Evolutionary conservation across 2,797 vertebrate species (phyloP).

Genomic region (Oreochromis grahami): DNA sequence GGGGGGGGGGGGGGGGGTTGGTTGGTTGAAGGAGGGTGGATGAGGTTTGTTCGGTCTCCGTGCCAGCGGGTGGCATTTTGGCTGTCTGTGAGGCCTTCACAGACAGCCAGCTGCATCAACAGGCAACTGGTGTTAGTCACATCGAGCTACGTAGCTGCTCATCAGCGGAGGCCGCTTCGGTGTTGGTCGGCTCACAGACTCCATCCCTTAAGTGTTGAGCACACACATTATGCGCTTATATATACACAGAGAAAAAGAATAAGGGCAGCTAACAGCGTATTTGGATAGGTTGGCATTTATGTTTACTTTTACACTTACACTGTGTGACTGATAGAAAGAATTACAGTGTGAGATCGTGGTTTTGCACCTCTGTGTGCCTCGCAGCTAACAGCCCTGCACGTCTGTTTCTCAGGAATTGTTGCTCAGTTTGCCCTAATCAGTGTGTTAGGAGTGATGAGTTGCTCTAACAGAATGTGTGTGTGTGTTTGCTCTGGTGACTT

Average conservation of each 20-base stretch:
- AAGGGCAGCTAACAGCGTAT: conserved; percentile 50
- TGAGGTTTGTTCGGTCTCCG: conserved; percentile 44
- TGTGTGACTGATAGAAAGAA: conserved; percentile 57
- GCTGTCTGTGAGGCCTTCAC: conserved; percentile 34
- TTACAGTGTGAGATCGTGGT: conserved; percentile 41
- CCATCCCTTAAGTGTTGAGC: conserved; percentile 45
- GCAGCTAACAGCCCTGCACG: conserved; percentile 32
- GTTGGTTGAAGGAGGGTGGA: neutral
- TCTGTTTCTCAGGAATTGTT: conserved; percentile 18
- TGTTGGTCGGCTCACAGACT: conserved; percentile 21
- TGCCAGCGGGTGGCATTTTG: conserved; percentile 42
- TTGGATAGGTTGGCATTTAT: conserved; percentile 40
- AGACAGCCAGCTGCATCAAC: conserved; percentile 22
- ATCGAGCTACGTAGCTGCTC: conserved; percentile 10
- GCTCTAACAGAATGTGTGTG: conserved; percentile 20
- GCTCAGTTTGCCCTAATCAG: conserved; percentile 33
- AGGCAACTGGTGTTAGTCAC: conserved; percentile 33
- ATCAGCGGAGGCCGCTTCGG: neutral
- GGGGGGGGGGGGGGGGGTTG: neutral
- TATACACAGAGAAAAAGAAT: conserved; percentile 38
- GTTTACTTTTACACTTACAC: conserved; percentile 52
- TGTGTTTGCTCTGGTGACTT: neutral
- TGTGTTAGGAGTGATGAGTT: conserved; percentile 6
- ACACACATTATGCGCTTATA: conserved; percentile 35
- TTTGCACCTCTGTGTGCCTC: conserved; percentile 28